These are phyloP conservation scores for Alouatta caraya DNA, from an alignment of 2,797 vertebrate species.

Conservation along the genomic window DNA sequence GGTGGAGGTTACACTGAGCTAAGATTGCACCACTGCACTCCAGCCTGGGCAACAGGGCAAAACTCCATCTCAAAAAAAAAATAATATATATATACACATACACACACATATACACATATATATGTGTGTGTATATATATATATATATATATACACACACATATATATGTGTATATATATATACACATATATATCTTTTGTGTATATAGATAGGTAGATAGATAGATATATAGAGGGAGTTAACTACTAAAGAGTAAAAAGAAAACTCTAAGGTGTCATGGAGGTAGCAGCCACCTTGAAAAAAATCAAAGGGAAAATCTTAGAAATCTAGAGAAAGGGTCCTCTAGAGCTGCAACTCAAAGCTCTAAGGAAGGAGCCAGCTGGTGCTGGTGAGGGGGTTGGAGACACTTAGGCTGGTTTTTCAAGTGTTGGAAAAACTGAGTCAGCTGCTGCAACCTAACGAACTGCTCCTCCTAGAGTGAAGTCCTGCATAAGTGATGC, in stretches of 20 bases:
- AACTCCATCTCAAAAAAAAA: no score
- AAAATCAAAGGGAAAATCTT: not conserved
- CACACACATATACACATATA: fast-evolving
- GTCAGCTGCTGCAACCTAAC: not conserved
- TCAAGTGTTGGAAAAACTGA: not conserved
- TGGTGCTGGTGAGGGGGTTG: not conserved
- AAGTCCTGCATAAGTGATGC: not conserved
- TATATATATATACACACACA: fast-evolving
- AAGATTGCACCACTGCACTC: no score
- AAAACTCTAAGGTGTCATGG: not conserved
- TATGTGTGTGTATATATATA: no score
- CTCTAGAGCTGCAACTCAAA: not conserved
- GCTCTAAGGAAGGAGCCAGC: not conserved
- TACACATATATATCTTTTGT: no score
- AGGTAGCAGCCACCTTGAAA: not conserved
- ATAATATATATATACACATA: fast-evolving
- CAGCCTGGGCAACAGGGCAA: no score
- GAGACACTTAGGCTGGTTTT: not conserved
- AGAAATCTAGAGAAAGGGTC: not conserved
- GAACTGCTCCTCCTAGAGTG: not conserved
- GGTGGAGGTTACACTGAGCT: no score
- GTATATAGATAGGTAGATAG: no score
- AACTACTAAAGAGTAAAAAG: no score
- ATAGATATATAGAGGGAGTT: no score
- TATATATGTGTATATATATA: no score